Base-by-base conservation (phyloP, 2,113 vertebrate species). In the Pseudopipra pipra region DNA sequence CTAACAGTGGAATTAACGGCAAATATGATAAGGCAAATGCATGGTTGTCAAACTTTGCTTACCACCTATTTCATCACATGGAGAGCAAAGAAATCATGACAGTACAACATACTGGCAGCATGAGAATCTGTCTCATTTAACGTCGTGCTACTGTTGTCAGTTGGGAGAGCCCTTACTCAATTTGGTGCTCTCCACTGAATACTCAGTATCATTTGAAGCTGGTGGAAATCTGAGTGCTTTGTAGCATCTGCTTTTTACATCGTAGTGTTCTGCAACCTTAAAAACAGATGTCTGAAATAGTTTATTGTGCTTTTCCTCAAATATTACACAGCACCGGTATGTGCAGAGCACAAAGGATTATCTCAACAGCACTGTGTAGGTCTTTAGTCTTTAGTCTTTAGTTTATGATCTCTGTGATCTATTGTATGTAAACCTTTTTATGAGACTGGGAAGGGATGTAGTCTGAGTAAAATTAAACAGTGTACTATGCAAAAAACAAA, bases 241-340 rank as follows among this genome's bases (percentile, higher is more conserved):
- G 72, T 84, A 89, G 91, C 23, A 31, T 96, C 96, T 97, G 97
- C 84, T 97, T 97, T 97, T 96, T 96, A 91, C 95, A 95, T 97
- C 78, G 71, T 51, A 85, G 67, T 93, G 75, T 87, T 98, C 95
- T 85, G 73, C 95, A 97, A 97, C 95, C 95, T 94, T 92, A 97
- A 97, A 98, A 98, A 95, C 98, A 98, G 98, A 98, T 97, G 98
- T 97, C 94, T 95, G 73, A 95, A 95, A 96, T 87, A 93, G 92
- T 97, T 97, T 95, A 94, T 84, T 97, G 94, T 97, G 93, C 93
- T 95, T 97, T 97, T 94, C 89, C 87, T 94, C 94, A 96, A 96
- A 92, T 92, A 90, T 93, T 94, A 44, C 89, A 91, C 66, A 91
- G 82, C 74, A 90, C 62, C 0, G 30, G 89, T 97, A 95, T 97